Conservation (phyloP, 2,797 vertebrate genomes). For the Periophthalmus magnuspinnatus region DNA sequence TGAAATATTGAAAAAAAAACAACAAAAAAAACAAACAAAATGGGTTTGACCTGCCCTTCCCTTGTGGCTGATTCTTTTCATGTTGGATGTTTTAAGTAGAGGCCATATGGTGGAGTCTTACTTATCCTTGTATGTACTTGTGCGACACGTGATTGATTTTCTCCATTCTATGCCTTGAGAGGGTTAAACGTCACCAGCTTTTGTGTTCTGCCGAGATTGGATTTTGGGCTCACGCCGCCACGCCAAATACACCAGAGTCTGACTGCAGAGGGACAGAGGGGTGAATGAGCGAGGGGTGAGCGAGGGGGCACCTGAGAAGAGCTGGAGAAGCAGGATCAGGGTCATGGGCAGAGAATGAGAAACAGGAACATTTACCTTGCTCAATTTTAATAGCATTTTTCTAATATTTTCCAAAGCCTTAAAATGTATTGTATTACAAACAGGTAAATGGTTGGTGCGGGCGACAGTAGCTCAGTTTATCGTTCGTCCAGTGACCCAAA, state of each 20-base stretch:
- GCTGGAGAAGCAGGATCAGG: constrained; percentile 2
- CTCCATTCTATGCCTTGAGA: constrained; percentile 49
- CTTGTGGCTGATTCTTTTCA: constrained; percentile 38
- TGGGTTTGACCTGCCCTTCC: constrained; percentile 57
- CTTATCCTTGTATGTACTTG: constrained; percentile 14
- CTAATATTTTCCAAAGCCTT: too few species aligned
- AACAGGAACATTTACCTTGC: not conserved
- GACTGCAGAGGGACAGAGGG: constrained; percentile 51
- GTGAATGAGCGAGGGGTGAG: constrained; percentile 12
- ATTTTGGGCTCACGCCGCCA: constrained; percentile 69
- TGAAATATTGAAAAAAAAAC: not conserved
- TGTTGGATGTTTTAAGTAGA: constrained; percentile 33
- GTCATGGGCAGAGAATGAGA: not conserved
- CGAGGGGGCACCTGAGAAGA: not conserved
- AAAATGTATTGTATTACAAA: too few species aligned
- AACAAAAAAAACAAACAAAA: constrained; percentile 36
- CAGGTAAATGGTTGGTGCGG: too few species aligned
- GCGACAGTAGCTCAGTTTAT: too few species aligned
- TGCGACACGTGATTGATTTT: constrained; percentile 66
- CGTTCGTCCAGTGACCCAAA: too few species aligned
- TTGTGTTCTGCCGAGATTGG: constrained; percentile 66
- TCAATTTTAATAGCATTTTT: not conserved
- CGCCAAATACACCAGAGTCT: constrained; percentile 66
- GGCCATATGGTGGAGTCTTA: constrained; percentile 34
- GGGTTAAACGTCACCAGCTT: constrained; percentile 70